Evolutionary conservation across 2,113 vertebrate species (phyloP), one percentile per base, ranked within the genome.

Genomic region (Nanorana parkeri): DNA sequence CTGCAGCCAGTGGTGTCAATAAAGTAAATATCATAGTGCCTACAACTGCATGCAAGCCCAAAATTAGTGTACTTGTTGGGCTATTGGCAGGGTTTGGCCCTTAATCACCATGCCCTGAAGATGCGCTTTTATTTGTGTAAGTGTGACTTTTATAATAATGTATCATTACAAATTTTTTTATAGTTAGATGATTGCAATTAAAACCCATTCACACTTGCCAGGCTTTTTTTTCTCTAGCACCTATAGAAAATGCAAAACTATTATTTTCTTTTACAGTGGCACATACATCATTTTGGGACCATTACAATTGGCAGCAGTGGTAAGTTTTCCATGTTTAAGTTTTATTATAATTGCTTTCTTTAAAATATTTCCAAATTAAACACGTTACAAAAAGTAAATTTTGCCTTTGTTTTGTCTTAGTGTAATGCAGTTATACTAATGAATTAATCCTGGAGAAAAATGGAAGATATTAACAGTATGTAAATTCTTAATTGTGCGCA

Each of bases 351-450:
- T 78, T 28, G 60, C 75, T 20, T 41, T 24, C 20, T 66, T 66
- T 66, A 52, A 66, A 54, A 65, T 66, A 66, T 52, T 78, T 65
- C 66, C 21, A 66, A 78, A 66, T 78, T 66, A 66, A 78, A 54
- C n/a, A 24, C 61, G 29, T 52, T 77, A 54, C 19, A 23, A 55
- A 63, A 77, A 63, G 63, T 63, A 47, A 41, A 77, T 28, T n/a
- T 24, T 28, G 7, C 58, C 36, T 77, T n/a, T 5, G 21, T 16
- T 54, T 66, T n/a, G 21, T 54, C 61, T 21, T 24, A 10, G 20
- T 77, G 16, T 17, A 66, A 29, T 21, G 8, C 51, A 16, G 24
- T 28, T 20, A 51, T 52, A 55, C 51, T 64, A 13, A 61, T 60
- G 55, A 60, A 75, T 60, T 60, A 60, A 21, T 75, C 29, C 55